phyloP scores from a whole-genome alignment of 2,888 invertebrate species.

The Anticlea derivata region DNA sequence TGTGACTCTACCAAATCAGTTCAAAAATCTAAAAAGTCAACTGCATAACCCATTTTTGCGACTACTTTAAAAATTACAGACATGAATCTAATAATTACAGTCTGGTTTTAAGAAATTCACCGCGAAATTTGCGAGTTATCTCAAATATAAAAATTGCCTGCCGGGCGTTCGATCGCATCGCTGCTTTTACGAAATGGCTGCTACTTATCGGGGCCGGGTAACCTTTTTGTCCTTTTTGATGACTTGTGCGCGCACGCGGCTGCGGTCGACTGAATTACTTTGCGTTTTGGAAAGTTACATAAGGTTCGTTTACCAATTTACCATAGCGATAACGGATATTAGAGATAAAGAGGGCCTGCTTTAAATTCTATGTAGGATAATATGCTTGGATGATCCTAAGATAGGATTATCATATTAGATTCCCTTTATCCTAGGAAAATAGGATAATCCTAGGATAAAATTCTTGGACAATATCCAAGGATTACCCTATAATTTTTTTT shows the following conservation, averaged over 20 bases:
- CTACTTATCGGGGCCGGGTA: conserved; percentile 9
- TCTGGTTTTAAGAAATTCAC: conserved; percentile 1
- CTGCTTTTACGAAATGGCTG: conserved; percentile 22
- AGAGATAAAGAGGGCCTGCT: too few species aligned
- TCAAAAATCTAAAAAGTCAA: neutral
- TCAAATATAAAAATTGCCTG: conserved; percentile 6
- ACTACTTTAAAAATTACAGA: too few species aligned
- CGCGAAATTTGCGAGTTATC: conserved; percentile 12
- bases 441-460: too few species aligned
- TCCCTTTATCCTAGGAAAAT: too few species aligned
- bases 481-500: too few species aligned
- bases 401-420: too few species aligned
- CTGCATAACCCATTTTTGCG: conserved; percentile 23
- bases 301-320: too few species aligned
- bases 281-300: too few species aligned
- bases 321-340: too few species aligned
- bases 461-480: too few species aligned
- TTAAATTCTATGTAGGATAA: too few species aligned
- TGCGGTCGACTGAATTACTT: neutral
- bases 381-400: too few species aligned
- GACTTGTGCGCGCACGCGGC: neutral
- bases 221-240: conserved; percentile 9
- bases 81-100: conserved; percentile 26
- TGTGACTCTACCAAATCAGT: neutral
- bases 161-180: conserved; percentile 20